Percentiles rank a stretch among this genome's conserved stretches.
phyloP scores from a whole-genome alignment of 1,140 invertebrate genomes.

The Panagrolaimus sp. region DNA sequence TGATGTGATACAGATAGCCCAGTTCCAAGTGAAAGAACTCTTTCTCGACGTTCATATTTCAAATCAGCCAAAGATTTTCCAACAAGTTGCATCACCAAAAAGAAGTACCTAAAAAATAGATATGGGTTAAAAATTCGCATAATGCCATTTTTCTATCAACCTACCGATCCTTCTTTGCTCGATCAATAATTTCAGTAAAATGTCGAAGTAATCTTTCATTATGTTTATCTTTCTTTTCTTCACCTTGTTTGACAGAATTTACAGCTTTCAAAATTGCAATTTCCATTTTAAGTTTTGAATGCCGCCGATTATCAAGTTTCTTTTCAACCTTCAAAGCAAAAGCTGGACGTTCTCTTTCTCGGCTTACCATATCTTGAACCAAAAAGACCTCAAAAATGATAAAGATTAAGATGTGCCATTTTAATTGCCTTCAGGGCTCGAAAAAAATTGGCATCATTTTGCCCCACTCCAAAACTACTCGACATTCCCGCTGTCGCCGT shows the following conservation, averaged over 20 bases:
- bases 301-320: conserved; percentile 23
- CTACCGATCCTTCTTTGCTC: conserved; percentile 19
- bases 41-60: conserved; percentile 29
- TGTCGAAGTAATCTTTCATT: conserved; percentile 4
- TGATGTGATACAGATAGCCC: conserved; percentile 36
- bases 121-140: too few relatives aligned
- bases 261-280: conserved; percentile 24
- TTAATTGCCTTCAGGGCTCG: too few relatives aligned
- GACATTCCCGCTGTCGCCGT: too few relatives aligned
- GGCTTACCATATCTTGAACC: too few relatives aligned
- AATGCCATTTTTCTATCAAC: too few relatives aligned
- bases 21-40: conserved; percentile 34
- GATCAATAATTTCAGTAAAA: conserved; percentile 25
- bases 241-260: conserved; percentile 5
- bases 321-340: conserved; percentile 30
- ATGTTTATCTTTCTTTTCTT: conserved; percentile 1
- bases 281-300: conserved; percentile 27
- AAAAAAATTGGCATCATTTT: too few relatives aligned
- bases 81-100: conserved; percentile 41
- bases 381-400: too few relatives aligned
- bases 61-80: conserved; percentile 47
- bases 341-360: neutral
- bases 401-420: too few relatives aligned
- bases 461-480: too few relatives aligned
- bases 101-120: conserved; percentile 23